A percentile compares a stretch with the other conserved stretches of the same genome.
These are phyloP conservation scores for Austrofundulus limnaeus DNA, from an alignment of 2,113 vertebrate species.

Conservation along the genomic window DNA sequence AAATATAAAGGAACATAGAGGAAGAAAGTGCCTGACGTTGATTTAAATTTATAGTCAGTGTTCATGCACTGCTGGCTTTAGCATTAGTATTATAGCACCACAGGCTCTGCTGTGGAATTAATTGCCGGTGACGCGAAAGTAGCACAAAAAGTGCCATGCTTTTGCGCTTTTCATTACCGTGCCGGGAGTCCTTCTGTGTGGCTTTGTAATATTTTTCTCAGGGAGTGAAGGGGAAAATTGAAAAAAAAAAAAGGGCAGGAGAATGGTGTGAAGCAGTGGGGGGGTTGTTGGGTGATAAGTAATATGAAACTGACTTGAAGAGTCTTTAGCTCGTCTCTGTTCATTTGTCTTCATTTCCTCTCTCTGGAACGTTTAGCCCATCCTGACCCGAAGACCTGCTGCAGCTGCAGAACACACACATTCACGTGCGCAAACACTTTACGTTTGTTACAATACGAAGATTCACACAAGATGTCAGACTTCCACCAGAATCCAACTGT, in stretches of 20 bases:
- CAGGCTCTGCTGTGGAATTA: conserved; percentile 56
- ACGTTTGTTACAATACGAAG: conserved; percentile 37
- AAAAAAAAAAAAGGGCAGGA: neutral
- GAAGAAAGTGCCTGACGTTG: conserved; percentile 24
- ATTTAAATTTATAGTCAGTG: conserved; percentile 51
- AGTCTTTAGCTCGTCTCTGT: conserved; percentile 63
- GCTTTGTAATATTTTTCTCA: conserved; percentile 62
- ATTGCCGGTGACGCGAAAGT: conserved; percentile 62
- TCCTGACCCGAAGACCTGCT: conserved; percentile 56
- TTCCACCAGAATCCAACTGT: neutral
- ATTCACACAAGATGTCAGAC: conserved; percentile 1
- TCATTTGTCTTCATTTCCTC: conserved; percentile 77
- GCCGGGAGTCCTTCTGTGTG: conserved; percentile 42
- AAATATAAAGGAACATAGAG: conserved; percentile 31
- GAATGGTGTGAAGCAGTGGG: conserved; percentile 2
- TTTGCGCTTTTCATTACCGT: conserved; percentile 67
- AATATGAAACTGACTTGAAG: conserved; percentile 62
- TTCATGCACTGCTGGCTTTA: conserved; percentile 52
- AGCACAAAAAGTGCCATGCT: conserved; percentile 64
- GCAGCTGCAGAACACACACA: conserved; percentile 32
- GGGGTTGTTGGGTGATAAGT: conserved; percentile 37
- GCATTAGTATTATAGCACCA: conserved; percentile 49
- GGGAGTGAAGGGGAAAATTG: conserved; percentile 7
- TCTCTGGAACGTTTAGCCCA: conserved; percentile 57
- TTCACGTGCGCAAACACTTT: conserved; percentile 4